phyloP scores from a whole-genome alignment of 2,797 vertebrate species.

The Mormyrops boulengeri region DNA sequence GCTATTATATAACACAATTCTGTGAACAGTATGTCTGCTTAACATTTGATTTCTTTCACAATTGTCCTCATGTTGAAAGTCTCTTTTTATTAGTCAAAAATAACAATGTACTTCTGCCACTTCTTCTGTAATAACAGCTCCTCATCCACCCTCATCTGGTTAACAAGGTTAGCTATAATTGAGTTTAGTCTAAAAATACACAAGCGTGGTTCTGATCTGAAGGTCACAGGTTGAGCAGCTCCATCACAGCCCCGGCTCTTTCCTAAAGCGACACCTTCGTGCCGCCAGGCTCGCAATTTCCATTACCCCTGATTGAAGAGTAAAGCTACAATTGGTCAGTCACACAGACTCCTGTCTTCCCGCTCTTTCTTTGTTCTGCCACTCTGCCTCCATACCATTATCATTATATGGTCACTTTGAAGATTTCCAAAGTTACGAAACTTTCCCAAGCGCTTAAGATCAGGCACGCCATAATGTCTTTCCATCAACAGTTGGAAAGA shows the following conservation, averaged over 20 bases:
- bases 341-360: slow-evolving; percentile 64
- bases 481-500: background rate
- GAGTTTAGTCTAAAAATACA: background rate
- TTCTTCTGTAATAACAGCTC: background rate
- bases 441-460: slow-evolving; percentile 2
- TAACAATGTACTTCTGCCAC: background rate
- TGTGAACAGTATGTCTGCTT: background rate
- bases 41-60: background rate
- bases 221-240: slow-evolving; percentile 18
- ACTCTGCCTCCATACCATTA: slow-evolving; percentile 42
- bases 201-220: background rate
- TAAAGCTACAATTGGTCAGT: slow-evolving; percentile 62
- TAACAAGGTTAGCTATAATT: background rate
- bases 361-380: slow-evolving; percentile 62
- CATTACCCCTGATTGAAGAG: slow-evolving; percentile 66
- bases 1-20: background rate
- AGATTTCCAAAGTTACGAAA: slow-evolving; percentile 12
- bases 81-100: background rate
- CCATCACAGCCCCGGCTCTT: slow-evolving; percentile 44
- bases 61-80: background rate
- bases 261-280: slow-evolving; percentile 64
- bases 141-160: background rate
- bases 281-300: slow-evolving; percentile 67
- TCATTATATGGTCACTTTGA: slow-evolving; percentile 26
- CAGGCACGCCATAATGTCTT: background rate